Evolutionary conservation across 2,888 invertebrate species (phyloP), one percentile per base, ranked within the genome.

Genomic region (Oligia fasciuncula): DNA sequence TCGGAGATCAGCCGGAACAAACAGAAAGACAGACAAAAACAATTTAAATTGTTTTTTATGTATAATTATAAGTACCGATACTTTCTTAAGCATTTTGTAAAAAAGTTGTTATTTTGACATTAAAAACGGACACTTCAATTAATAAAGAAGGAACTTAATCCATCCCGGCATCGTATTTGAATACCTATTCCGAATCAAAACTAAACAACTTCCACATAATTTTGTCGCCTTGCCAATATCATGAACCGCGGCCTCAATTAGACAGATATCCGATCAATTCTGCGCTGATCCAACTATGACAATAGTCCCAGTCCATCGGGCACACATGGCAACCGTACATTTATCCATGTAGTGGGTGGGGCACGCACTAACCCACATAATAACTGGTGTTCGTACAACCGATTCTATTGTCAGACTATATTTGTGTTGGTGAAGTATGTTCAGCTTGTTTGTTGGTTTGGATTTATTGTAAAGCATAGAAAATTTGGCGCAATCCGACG

Each of bases 341-440:
- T 51, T 73, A 65, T 71, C 57, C 43, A 65, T 19, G 43, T 43
- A 54, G 54, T 74, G 84, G 87, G 87, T 62, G 77, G 66, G 85
- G 77, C 77, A 51, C 75, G 67, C 86, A 72, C 73, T 86, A 86
- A 49, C 87, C 85, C 72, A 85, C 80, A 84, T 87, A 77, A 73
- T 71, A 87, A 87, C 77, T 74, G 54, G 51, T 83, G 75, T 85
- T 84, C 76, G 85, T 74, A 85, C 80, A 78, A 84, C 43, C 77
- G 84, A 57, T 74, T 46, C 74, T 80, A 84, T 80, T 84, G 85
- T 86, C 84, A 49, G 46, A 46, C 62, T 23, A 63, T 75, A 83
- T 86, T 80, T 86, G 75, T 86, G 72, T 83, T 49, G 68, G 62
- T 76, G 65, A 79, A 82, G 51, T 82, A 68, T 77, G 35, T 62